Percentiles rank a stretch among this genome's conserved stretches.
phyloP scores from a whole-genome alignment of 2,888 invertebrate genomes.

The Liodrosophila aerea region DNA sequence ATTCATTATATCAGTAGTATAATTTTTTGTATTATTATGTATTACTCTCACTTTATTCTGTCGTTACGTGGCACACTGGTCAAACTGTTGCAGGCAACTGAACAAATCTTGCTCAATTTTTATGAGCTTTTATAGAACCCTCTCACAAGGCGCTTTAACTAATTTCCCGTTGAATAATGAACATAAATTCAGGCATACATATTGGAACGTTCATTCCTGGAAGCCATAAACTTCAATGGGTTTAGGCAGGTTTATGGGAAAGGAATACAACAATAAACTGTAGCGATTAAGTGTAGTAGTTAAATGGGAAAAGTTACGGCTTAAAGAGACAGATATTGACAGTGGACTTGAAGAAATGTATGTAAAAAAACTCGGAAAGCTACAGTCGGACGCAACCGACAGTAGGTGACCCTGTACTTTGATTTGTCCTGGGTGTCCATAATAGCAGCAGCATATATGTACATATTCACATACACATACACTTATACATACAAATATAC shows the following conservation, averaged over 20 bases:
- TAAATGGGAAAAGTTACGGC: background rate
- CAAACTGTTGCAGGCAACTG: background rate
- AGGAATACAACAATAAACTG: background rate
- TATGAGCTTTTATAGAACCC: constrained; percentile 8
- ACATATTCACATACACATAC: too few species aligned
- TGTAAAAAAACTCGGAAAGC: too few species aligned
- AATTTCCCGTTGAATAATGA: constrained; percentile 5
- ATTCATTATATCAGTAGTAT: background rate
- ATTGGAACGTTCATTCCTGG: constrained; percentile 22
- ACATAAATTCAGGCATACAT: constrained; percentile 20
- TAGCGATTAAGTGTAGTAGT: background rate
- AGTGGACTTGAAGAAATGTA: too few species aligned
- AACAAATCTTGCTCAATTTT: constrained; percentile 1
- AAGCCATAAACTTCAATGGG: constrained; percentile 27
- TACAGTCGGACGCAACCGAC: too few species aligned
- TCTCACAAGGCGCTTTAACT: constrained; percentile 2
- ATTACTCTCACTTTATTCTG: background rate
- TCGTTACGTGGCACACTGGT: constrained; percentile 3
- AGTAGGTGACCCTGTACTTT: too few species aligned
- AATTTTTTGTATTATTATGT: background rate
- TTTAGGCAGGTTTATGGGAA: constrained; percentile 5
- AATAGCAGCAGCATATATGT: too few species aligned
- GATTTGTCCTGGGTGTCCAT: too few species aligned
- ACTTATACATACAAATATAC: too few species aligned
- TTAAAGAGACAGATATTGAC: too few species aligned